Base-by-base conservation (phyloP, 2,797 vertebrate genomes). In the Ceyx erithaca region DNA sequence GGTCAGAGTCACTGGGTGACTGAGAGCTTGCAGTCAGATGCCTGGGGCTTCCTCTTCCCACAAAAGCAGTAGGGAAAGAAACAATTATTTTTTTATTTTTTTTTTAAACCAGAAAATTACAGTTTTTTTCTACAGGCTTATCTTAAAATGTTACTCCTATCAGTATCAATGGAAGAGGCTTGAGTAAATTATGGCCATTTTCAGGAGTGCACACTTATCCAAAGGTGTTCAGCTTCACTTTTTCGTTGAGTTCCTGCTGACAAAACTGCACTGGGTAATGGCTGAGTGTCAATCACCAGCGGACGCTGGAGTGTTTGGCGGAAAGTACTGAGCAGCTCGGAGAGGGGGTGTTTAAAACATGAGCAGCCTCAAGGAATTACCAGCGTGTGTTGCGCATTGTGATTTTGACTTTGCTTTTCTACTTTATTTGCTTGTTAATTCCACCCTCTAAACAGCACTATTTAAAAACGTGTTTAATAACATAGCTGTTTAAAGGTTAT, bases 171-270 rank as follows among this genome's bases (percentile, higher is more conserved):
- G 86, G 80, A 92, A 93, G 92, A 94, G 90, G 68, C 92, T 87
- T 90, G 86, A 93, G 94, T 91, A 96, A 96, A 96, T 96, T 93
- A 94, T 92, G 94, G 92, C 86, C 94, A 94, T 95, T 96, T 96
- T 89, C 87, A 91, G 89, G 82, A 92, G 80, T 77, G 91, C 67
- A 81, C 85, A 86, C 89, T 94, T 96, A 93, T 90, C 92, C 85
- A 92, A 85, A 95, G 91, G 70, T 87, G 89, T 90, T 95, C 84
- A 48, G 95, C 91, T 92, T 96, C 80, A 49, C 91, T 93, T 96
- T 93, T 87, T 93, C 20, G n/a, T 63, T 76, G 89, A 87, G 92
- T 89, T 78, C 83, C 87, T 96, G 92, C 95, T 96, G 95, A 80
- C 89, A 95, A 95, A 96, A 94, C 89, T 63, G 94, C 75, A 41